Evolutionary conservation across 1,140 invertebrate genomes (phyloP).

Genomic region (Euwallacea fornicatus): DNA sequence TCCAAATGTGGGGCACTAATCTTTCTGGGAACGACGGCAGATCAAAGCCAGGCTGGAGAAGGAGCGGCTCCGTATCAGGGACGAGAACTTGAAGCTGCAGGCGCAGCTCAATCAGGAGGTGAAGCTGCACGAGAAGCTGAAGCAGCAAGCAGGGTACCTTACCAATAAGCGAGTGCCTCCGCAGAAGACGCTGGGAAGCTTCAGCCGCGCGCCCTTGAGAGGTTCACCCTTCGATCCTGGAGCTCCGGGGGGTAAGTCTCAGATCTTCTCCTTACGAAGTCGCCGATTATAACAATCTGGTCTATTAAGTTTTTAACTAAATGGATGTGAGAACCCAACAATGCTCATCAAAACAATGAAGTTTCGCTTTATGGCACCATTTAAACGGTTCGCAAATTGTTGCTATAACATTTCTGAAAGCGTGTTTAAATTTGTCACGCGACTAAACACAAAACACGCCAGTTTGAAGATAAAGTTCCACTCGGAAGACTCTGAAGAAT

Average conservation of each 20-base stretch:
- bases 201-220: constrained; percentile 4
- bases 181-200: neutral
- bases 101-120: constrained; percentile 50
- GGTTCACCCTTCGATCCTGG: constrained; percentile 5
- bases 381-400: no score
- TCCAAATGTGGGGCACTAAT: neutral
- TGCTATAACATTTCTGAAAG: neutral
- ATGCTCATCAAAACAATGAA: neutral
- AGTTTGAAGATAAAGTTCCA: constrained; percentile 4
- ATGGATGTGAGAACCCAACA: neutral
- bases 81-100: constrained; percentile 50
- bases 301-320: neutral
- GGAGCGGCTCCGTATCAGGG: constrained; percentile 48
- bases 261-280: neutral
- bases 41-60: constrained; percentile 51
- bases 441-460: constrained; percentile 21
- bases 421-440: constrained; percentile 34
- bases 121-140: constrained; percentile 51
- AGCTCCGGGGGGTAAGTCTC: neutral
- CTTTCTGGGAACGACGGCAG: constrained; percentile 29
- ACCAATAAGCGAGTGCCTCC: constrained; percentile 10
- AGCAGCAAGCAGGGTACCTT: constrained; percentile 43
- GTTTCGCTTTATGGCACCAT: neutral
- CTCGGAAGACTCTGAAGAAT: constrained; percentile 1
- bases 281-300: no score